Evolutionary conservation across 2,797 vertebrate species (phyloP), one percentile per base, ranked within the genome.

Genomic region (Strix occidentalis): DNA sequence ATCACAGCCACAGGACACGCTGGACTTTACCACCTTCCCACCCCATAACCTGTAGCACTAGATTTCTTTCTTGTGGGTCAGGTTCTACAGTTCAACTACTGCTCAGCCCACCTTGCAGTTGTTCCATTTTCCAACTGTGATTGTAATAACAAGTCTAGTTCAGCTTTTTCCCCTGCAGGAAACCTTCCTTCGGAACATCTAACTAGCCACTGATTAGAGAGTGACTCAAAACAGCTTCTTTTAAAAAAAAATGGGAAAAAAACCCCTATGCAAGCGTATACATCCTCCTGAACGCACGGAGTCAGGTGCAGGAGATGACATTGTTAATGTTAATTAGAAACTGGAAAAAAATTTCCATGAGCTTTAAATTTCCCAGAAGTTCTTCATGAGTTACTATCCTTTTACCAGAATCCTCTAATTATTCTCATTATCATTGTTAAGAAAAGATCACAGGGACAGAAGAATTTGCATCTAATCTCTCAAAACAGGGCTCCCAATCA

Each of bases 201-300:
- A 53, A 45, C 6, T 54, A 93, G 45, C 10, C 41, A 21, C 31
- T 45, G 26, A 60, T 31, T 63, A 64, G 46, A 78, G 18, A 35
- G 43, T 18, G 33, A 76, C 29, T 35, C 39, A 64, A 39, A 77
- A 29, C 16, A 84, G 10, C 11, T 54, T 51, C 41, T 70, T 60
- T 1, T 3, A 23, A 57, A 29, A 56, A 29, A 56, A 29, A 43
- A 43, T 2, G 7, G 5, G 3, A 0, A 0, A 13, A 11, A 16
- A 15, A 37, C 17, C 43, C 43, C 19, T 48, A 43, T 18, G 9
- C 14, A 70, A 66, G 39, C 50, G 3, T 21, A 18, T 6, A 9
- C 4, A 33, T 43, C 39, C 19, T 64, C 13, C 46, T 66, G 16
- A 61, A 29, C 39, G 28, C 1, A 20, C 0, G 25, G 9, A 77